These are phyloP conservation scores for Neotoma lepida DNA, from an alignment of 2,113 vertebrate genomes.

Conservation along the genomic window DNA sequence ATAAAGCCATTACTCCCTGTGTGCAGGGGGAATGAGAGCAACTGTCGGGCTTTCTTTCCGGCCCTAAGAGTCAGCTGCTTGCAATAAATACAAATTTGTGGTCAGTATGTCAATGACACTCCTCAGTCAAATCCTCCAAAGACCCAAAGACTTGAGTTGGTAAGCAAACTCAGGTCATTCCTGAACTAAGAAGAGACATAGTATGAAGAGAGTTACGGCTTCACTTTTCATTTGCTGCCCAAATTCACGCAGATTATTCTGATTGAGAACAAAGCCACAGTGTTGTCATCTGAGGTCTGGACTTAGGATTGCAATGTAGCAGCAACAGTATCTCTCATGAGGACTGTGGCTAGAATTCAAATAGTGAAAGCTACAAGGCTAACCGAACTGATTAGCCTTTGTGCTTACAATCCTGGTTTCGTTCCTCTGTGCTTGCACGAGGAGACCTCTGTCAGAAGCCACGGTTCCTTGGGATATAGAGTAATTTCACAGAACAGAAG, in stretches of 20 bases:
- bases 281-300: not conserved
- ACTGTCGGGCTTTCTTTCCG: not conserved
- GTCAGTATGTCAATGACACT: not conserved
- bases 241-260: conserved; percentile 1
- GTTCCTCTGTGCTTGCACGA: not conserved
- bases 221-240: not conserved
- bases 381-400: not conserved
- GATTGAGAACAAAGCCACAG: not conserved
- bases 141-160: not conserved
- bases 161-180: not conserved
- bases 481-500: not conserved
- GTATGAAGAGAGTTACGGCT: not conserved
- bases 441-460: not conserved
- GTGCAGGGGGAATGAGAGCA: not conserved
- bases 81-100: not conserved
- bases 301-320: not conserved
- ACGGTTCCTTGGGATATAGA: not conserved
- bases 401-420: not conserved
- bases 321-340: not conserved
- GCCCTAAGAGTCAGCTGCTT: not conserved
- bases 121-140: not conserved
- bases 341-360: not conserved
- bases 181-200: not conserved
- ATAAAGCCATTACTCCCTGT: not conserved
- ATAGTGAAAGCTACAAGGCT: not conserved